Conservation (phyloP, 2,888 invertebrate genomes). For the Erebia ligea region DNA sequence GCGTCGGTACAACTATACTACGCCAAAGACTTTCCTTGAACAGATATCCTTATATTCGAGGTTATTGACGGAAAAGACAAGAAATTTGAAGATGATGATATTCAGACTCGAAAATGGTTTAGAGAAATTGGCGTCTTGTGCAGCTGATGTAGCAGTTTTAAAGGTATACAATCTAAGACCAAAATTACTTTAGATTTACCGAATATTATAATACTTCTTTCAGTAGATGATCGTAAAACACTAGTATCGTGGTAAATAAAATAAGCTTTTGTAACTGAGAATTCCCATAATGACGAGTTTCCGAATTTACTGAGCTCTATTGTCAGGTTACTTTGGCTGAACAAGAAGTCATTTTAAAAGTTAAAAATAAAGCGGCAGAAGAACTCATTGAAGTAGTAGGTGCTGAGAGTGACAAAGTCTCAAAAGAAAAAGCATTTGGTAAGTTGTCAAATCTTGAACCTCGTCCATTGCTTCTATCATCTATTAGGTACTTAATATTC, state of each 20-base stretch:
- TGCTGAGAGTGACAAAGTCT: constrained; percentile 95
- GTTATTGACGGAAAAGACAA: constrained; percentile 86
- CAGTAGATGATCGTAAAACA: background rate
- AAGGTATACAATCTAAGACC: constrained; percentile 79
- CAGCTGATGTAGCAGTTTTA: constrained; percentile 92
- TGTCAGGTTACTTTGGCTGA: constrained; percentile 80
- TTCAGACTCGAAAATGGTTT: constrained; percentile 93
- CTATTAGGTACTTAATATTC: background rate
- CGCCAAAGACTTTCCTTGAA: constrained; percentile 97
- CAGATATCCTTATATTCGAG: constrained; percentile 93
- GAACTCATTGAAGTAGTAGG: constrained; percentile 93
- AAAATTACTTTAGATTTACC: background rate
- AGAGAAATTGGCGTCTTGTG: constrained; percentile 92
- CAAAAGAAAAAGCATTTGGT: constrained; percentile 92
- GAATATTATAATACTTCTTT: background rate
- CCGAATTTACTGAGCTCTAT: background rate
- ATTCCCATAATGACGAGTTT: background rate
- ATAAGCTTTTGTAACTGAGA: background rate
- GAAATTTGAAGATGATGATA: constrained; percentile 89
- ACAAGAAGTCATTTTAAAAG: constrained; percentile 92
- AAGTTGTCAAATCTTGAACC: constrained; percentile 44
- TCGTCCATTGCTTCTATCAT: background rate
- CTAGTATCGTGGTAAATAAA: too few species aligned
- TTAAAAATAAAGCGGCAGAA: constrained; percentile 95
- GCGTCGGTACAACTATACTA: constrained; percentile 96